phyloP scores from a whole-genome alignment of 2,113 vertebrate genomes.

The Campylomormyrus tamandua region DNA sequence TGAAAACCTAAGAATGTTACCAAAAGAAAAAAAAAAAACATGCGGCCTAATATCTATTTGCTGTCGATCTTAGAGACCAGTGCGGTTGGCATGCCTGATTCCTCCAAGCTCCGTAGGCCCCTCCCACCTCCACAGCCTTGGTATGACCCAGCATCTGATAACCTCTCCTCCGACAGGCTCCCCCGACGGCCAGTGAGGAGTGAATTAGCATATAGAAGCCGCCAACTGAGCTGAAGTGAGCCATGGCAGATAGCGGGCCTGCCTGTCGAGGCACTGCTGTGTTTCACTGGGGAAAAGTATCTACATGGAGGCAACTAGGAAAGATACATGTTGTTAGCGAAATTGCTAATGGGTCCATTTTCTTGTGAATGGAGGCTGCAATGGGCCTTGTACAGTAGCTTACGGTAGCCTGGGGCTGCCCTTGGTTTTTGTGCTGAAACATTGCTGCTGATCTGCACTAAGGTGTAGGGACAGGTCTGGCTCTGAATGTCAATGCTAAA shows the following conservation, averaged over 20 bases:
- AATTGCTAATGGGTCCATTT: neutral
- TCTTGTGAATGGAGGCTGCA: neutral
- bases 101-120: neutral
- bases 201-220: slow-evolving; percentile 35
- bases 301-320: neutral
- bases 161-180: neutral
- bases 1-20: neutral
- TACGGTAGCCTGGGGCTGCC: neutral
- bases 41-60: slow-evolving; percentile 6
- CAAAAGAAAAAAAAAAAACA: neutral
- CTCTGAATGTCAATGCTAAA: neutral
- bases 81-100: neutral
- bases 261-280: neutral
- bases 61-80: neutral
- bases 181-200: neutral
- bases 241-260: slow-evolving; percentile 21
- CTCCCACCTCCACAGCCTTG: neutral
- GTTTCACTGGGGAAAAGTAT: neutral
- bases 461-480: neutral
- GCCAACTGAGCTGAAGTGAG: slow-evolving; percentile 15
- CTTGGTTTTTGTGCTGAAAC: neutral
- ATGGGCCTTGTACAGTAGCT: neutral
- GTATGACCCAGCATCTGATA: neutral
- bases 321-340: neutral
- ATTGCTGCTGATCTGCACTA: neutral